These are phyloP conservation scores for Strigamia maritima DNA, from an alignment of 2,888 invertebrate genomes.

Conservation along the genomic window DNA sequence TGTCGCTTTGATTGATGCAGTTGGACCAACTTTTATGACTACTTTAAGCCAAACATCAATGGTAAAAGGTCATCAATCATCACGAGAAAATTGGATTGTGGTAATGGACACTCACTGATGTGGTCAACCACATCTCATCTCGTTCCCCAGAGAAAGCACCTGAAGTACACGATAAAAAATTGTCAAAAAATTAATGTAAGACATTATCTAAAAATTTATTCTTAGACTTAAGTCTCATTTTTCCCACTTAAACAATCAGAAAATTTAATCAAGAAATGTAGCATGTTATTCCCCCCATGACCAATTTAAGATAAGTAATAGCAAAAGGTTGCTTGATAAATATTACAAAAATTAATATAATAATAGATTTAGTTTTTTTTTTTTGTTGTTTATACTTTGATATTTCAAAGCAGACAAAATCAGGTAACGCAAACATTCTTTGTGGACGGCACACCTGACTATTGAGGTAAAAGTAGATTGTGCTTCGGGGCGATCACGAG, in stretches of 20 bases:
- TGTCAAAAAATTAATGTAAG: background rate
- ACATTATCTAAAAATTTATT: conserved; percentile 18
- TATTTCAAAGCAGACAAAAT: background rate
- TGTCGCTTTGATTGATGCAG: conserved; percentile 17
- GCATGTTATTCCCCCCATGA: conserved; percentile 9
- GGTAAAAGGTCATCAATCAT: conserved; percentile 34
- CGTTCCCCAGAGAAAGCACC: background rate
- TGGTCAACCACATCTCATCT: conserved; percentile 26
- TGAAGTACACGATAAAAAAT: conserved; percentile 2
- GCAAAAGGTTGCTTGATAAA: background rate
- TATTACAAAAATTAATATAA: background rate
- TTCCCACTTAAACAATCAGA: conserved; percentile 17
- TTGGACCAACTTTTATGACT: background rate
- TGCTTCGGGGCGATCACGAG: conserved; percentile 26
- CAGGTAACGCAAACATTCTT: background rate
- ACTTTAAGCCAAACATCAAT: conserved; percentile 30
- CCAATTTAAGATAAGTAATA: background rate
- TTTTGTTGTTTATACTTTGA: background rate
- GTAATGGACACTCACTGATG: conserved; percentile 21
- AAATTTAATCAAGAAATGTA: conserved; percentile 22
- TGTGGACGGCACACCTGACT: conserved; percentile 4
- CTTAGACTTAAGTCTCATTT: conserved; percentile 7
- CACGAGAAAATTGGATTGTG: conserved; percentile 29
- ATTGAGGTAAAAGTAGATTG: conserved; percentile 32
- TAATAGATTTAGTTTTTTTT: background rate